These are phyloP conservation scores for Bostrychus sinensis DNA, from an alignment of 2,113 vertebrate genomes.

Conservation along the genomic window DNA sequence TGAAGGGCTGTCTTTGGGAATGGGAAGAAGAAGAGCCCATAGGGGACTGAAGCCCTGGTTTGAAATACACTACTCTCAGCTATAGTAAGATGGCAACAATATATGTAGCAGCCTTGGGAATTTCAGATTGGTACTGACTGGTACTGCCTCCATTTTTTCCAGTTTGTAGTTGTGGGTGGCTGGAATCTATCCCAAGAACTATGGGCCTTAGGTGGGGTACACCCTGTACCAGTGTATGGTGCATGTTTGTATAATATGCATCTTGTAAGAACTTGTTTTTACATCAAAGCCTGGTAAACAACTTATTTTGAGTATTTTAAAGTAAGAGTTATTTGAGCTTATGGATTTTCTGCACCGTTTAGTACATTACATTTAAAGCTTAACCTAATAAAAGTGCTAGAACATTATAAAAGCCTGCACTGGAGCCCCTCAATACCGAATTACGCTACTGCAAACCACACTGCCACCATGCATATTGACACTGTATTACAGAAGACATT, in stretches of 20 bases:
- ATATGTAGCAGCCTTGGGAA: constrained; percentile 27
- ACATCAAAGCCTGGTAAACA: too few species aligned
- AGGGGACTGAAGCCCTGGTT: constrained; percentile 46
- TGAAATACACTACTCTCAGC: constrained; percentile 32
- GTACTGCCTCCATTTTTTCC: neutral
- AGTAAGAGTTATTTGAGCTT: too few species aligned
- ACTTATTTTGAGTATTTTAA: too few species aligned
- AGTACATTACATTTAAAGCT: too few species aligned
- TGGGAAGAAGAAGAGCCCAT: constrained; percentile 25
- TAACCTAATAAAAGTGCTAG: too few species aligned
- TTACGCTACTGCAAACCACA: neutral
- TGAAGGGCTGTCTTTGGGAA: constrained; percentile 46
- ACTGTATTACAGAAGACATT: neutral
- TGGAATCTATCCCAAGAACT: neutral
- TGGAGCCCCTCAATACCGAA: too few species aligned
- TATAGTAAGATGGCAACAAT: constrained; percentile 47
- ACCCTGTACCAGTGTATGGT: too few species aligned
- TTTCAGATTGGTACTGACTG: constrained; percentile 13
- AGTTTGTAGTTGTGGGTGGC: neutral
- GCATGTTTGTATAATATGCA: too few species aligned
- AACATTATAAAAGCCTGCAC: too few species aligned
- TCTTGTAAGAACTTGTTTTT: too few species aligned
- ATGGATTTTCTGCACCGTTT: too few species aligned
- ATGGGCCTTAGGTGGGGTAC: neutral
- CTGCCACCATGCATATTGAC: neutral